Conservation (phyloP, 2,888 invertebrate species). For the Lasioglossum villosulum region DNA sequence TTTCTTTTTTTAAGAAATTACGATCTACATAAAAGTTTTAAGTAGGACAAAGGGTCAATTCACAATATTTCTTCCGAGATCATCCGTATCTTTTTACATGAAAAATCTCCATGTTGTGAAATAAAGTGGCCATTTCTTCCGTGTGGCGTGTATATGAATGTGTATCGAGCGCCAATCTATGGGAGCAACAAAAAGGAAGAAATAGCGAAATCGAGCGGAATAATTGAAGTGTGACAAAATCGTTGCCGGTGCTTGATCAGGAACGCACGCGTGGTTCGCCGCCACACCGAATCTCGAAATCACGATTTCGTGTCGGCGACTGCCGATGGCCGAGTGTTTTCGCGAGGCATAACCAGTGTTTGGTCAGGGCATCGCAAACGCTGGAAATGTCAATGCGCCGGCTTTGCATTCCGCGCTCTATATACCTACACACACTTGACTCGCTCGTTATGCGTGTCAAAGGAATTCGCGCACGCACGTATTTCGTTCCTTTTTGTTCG, state of each 20-base stretch:
- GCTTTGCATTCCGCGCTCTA: not conserved
- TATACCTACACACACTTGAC: not conserved
- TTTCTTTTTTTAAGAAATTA: too few species aligned
- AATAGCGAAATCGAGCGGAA: conserved; percentile 33
- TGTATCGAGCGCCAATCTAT: not conserved
- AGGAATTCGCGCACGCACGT: not conserved
- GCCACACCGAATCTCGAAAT: not conserved
- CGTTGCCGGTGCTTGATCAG: not conserved
- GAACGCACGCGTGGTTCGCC: not conserved
- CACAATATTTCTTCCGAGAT: too few species aligned
- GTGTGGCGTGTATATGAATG: not conserved
- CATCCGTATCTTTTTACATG: too few species aligned
- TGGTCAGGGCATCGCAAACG: conserved; percentile 1
- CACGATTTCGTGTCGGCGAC: conserved; percentile 25
- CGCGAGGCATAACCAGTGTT: conserved; percentile 12
- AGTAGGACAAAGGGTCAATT: too few species aligned
- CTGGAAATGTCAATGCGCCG: conserved; percentile 14
- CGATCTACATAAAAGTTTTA: too few species aligned
- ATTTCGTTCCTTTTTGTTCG: not conserved
- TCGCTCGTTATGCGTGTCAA: not conserved
- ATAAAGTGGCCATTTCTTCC: too few species aligned
- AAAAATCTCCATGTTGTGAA: too few species aligned
- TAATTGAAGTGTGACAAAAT: conserved; percentile 49
- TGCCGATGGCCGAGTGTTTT: conserved; percentile 1
- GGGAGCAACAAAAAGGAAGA: not conserved